Conservation (phyloP, 2,797 vertebrate species). For the Cynopterus sphinx region DNA sequence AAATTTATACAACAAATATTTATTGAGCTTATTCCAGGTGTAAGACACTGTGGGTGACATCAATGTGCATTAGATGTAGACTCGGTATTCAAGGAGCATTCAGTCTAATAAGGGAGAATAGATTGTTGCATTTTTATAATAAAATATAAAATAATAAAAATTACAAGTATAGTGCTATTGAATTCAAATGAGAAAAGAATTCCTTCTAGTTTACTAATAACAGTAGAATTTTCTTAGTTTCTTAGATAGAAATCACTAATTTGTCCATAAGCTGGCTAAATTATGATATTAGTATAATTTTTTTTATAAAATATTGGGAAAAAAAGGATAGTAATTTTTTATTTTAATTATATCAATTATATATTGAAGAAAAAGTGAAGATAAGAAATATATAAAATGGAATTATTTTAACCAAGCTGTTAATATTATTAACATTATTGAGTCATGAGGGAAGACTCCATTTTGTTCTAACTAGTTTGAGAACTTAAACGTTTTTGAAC, state of each 20-base stretch:
- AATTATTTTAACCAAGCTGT: not conserved
- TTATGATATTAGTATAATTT: not conserved
- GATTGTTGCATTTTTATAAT: not conserved
- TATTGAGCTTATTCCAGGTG: not conserved
- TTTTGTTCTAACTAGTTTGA: not conserved
- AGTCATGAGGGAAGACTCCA: not conserved
- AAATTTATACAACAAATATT: conserved; percentile 15
- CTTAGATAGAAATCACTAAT: not conserved
- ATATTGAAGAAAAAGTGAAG: not conserved
- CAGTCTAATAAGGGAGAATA: not conserved
- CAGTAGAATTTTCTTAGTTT: not conserved
- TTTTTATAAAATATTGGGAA: not conserved
- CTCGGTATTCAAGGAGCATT: not conserved
- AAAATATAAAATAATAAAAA: not conserved
- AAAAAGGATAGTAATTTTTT: not conserved
- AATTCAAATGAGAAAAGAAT: not conserved
- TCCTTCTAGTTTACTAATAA: not conserved
- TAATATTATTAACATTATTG: not conserved
- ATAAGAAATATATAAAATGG: not conserved
- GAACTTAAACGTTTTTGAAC: not conserved
- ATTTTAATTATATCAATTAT: not conserved
- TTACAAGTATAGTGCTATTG: not conserved
- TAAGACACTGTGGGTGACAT: not conserved
- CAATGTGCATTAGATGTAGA: not conserved
- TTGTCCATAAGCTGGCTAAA: not conserved